Conservation (phyloP, 1,140 invertebrate genomes). For the Drosophila setifemur region DNA sequence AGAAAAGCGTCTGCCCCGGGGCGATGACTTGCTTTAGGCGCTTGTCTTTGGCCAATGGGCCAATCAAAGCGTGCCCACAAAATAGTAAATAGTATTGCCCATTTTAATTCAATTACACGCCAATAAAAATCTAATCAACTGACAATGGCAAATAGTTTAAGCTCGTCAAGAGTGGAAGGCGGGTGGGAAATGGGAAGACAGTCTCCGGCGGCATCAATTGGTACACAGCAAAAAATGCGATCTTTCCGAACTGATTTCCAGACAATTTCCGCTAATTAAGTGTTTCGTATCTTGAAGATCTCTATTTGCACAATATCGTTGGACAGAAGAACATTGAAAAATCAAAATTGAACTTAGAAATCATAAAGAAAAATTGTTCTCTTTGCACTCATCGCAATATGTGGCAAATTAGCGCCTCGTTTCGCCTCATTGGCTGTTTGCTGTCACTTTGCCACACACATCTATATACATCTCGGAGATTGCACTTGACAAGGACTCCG, state of each 20-base stretch:
- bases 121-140: conserved; percentile 74
- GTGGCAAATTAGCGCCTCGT: conserved; percentile 33
- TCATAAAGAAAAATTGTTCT: too few relatives aligned
- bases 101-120: conserved; percentile 72
- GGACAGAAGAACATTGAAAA: too few relatives aligned
- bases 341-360: too few relatives aligned
- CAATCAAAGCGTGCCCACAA: conserved; percentile 72
- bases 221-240: neutral
- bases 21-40: conserved; percentile 28
- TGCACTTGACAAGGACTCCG: conserved; percentile 33
- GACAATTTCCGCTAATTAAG: neutral
- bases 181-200: neutral
- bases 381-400: conserved; percentile 14
- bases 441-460: conserved; percentile 39
- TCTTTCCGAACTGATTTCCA: neutral
- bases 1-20: conserved; percentile 42
- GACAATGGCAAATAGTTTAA: conserved; percentile 34
- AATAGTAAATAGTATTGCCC: conserved; percentile 70
- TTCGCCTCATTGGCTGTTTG: conserved; percentile 44
- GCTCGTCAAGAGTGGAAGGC: neutral
- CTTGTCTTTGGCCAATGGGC: conserved; percentile 31
- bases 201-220: conserved; percentile 1
- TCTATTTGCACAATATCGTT: too few relatives aligned
- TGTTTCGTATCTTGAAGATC: too few relatives aligned
- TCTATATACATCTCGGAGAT: conserved; percentile 26